A percentile compares a stretch with the other conserved stretches of the same genome.
phyloP scores from a whole-genome alignment of 2,888 invertebrate genomes.

The Drosophila neotestacea region DNA sequence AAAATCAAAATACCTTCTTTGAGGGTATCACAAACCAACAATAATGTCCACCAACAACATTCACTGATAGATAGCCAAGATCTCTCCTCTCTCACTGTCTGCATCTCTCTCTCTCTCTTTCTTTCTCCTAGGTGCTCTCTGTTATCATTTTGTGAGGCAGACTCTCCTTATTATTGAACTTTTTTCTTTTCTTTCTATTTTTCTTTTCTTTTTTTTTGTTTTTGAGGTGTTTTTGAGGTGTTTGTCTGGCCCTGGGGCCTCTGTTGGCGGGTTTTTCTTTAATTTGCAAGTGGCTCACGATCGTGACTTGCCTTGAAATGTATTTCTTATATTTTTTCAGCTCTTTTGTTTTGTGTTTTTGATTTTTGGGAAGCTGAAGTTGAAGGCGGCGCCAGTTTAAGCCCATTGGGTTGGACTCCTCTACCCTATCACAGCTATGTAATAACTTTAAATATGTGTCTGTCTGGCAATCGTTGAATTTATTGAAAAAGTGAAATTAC shows the following conservation, averaged over 20 bases:
- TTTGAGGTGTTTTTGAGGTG: constrained; percentile 9
- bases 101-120: neutral
- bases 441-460: constrained; percentile 8
- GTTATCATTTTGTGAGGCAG: constrained; percentile 57
- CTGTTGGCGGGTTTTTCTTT: constrained; percentile 60
- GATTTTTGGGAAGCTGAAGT: constrained; percentile 38
- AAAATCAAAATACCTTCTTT: neutral
- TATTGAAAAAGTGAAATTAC: constrained; percentile 48
- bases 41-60: constrained; percentile 33
- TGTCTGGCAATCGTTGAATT: constrained; percentile 24
- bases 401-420: constrained; percentile 1
- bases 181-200: constrained; percentile 11
- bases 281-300: constrained; percentile 69
- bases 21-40: constrained; percentile 6
- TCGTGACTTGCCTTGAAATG: constrained; percentile 78
- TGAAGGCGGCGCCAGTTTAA: constrained; percentile 31
- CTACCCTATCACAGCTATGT: neutral
- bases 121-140: constrained; percentile 38
- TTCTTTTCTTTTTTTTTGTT: constrained; percentile 2
- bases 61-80: constrained; percentile 38
- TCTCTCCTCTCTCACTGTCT: constrained; percentile 1
- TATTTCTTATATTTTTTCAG: constrained; percentile 16
- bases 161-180: constrained; percentile 10
- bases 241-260: constrained; percentile 44
- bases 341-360: neutral